Evolutionary conservation across 2,888 invertebrate species (phyloP).

Genomic region (Acanthosepion esculentum): DNA sequence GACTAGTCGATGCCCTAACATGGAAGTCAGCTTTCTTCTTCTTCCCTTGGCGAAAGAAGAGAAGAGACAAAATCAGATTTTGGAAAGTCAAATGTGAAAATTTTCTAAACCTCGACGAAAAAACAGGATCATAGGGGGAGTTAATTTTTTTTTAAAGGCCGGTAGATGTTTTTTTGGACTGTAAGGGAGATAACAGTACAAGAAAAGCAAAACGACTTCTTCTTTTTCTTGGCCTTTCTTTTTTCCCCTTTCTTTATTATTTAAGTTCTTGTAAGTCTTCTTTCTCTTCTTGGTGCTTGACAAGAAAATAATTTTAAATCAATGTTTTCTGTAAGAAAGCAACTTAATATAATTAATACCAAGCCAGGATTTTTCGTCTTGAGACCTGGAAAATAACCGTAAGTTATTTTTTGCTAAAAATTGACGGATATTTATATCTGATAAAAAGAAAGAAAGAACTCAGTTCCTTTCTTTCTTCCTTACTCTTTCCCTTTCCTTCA

Average conservation of each 20-base stretch:
- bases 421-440: background rate
- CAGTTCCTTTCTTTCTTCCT: background rate
- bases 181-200: background rate
- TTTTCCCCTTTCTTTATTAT: conserved; percentile 8
- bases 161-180: background rate
- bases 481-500: background rate
- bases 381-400: background rate
- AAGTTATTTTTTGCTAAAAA: background rate
- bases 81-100: background rate
- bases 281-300: background rate
- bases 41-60: conserved; percentile 22
- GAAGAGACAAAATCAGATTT: conserved; percentile 7
- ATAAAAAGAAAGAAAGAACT: background rate
- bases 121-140: background rate
- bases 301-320: background rate
- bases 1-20: conserved; percentile 9
- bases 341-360: background rate
- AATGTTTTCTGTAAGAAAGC: background rate
- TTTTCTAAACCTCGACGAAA: background rate
- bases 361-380: conserved; percentile 11
- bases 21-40: conserved; percentile 33
- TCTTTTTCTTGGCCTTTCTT: conserved; percentile 33
- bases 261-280: background rate
- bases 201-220: background rate
- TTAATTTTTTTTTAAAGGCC: conserved; percentile 4